Evolutionary conservation across 37 sponge, comb jelly and placozoan genomes (phyloP), one percentile per base, ranked within the genome.

Genomic region (Oopsacas minuta): DNA sequence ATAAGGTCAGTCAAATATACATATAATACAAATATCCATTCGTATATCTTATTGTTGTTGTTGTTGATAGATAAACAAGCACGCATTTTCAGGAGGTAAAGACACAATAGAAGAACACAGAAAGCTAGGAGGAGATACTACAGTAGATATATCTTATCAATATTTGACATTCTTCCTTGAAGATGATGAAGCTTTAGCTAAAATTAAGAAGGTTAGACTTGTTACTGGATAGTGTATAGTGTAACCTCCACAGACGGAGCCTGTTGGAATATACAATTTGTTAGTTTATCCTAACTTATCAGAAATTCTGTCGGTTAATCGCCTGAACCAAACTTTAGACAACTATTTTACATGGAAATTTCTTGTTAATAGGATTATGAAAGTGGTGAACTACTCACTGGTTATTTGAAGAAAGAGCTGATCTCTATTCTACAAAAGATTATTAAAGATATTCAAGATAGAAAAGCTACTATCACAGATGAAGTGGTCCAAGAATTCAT

Each of bases 31-130:
- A 42, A 42, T 42, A 42, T 42, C 8, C 15, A 42, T 42, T 42
- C 49, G 15, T 42, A 42, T 42, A 15, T 42, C 12, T 42, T n/a
- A 61, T 61, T 12, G 22, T 34, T 82, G 83, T 84, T 36, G 23
- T 8, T 84, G 20, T 84, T 28, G 37, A 25, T 61, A 95, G 93
- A 90, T 99, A 52, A 95, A 87, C 91, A 99, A 95, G 87, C 92
- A 99, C 89, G 99, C 99, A 20, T 99, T 92, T 85, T 92, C 93
- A 81, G 99, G 99, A 83, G 99, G 99, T 0, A 88, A 88, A 7
- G 96, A 91, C 53, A 93, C 99, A 0, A 84, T 88, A 37, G 99
- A 99, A 88, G 99, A 99, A 85, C 99, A 99, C 84, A 75, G 92
- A 35, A 86, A 86, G 75, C 81, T 86, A 34, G 99, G 99, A 0